Evolutionary conservation across 1,140 invertebrate species (phyloP).

Genomic region (Atta texana): DNA sequence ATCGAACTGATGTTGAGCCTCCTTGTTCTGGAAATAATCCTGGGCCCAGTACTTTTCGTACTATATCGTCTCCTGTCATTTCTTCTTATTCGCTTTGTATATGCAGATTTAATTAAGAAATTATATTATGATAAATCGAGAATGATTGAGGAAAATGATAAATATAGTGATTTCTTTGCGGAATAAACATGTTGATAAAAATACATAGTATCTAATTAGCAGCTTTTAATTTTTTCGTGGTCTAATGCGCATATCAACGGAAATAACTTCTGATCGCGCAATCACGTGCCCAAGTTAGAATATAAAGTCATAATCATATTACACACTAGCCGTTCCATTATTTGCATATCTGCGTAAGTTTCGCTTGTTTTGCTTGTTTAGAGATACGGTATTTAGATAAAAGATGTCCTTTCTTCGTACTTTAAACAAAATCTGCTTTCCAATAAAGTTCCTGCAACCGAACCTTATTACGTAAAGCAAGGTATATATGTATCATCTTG

Average conservation of each 20-base stretch:
- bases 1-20: constrained; percentile 32
- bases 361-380: constrained; percentile 38
- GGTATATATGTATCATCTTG: constrained; percentile 28
- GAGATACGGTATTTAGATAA: constrained; percentile 34
- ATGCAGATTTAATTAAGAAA: background rate
- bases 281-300: background rate
- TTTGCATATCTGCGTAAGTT: constrained; percentile 42
- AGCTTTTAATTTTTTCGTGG: background rate
- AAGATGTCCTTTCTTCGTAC: background rate
- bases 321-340: background rate
- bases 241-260: background rate
- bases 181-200: background rate
- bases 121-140: background rate
- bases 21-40: constrained; percentile 17
- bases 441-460: constrained; percentile 1
- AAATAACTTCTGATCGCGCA: background rate
- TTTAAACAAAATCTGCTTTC: constrained; percentile 13
- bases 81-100: background rate
- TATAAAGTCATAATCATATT: background rate
- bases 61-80: background rate
- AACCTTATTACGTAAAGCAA: constrained; percentile 34
- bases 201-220: background rate
- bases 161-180: background rate
- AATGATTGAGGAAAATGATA: background rate
- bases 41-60: background rate